Conservation (phyloP, 2,113 vertebrate genomes). For the Bubalus kerabau region DNA sequence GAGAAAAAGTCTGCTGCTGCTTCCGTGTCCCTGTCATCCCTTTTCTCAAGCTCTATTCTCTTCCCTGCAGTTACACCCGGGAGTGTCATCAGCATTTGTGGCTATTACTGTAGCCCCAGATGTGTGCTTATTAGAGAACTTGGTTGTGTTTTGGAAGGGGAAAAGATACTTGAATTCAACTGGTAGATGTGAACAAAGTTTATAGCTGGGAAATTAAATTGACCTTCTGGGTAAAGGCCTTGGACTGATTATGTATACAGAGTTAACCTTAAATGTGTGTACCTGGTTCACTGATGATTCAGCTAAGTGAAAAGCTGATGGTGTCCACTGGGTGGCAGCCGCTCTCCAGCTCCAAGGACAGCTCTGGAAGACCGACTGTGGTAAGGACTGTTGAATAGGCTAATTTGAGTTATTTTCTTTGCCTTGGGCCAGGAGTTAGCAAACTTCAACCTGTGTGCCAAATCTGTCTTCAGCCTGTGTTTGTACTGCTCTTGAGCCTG, state of each 20-base stretch:
- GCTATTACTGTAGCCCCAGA: background rate
- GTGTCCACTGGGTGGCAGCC: slow-evolving; percentile 61
- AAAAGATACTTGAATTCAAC: background rate
- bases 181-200: background rate
- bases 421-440: background rate
- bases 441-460: background rate
- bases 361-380: background rate
- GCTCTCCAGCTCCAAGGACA: background rate
- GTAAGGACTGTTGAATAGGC: background rate
- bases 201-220: background rate
- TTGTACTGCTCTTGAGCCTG: background rate
- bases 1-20: background rate
- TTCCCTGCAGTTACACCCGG: background rate
- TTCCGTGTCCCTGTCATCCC: background rate
- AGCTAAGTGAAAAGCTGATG: slow-evolving; percentile 35
- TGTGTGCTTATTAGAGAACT: background rate
- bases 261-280: background rate
- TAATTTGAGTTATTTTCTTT: background rate
- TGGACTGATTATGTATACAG: background rate
- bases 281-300: background rate
- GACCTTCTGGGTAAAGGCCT: background rate
- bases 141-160: background rate
- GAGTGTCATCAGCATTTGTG: background rate
- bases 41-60: background rate
- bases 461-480: background rate